Evolutionary conservation across 2,888 invertebrate genomes (phyloP).

Genomic region (Drosophila infuscata): DNA sequence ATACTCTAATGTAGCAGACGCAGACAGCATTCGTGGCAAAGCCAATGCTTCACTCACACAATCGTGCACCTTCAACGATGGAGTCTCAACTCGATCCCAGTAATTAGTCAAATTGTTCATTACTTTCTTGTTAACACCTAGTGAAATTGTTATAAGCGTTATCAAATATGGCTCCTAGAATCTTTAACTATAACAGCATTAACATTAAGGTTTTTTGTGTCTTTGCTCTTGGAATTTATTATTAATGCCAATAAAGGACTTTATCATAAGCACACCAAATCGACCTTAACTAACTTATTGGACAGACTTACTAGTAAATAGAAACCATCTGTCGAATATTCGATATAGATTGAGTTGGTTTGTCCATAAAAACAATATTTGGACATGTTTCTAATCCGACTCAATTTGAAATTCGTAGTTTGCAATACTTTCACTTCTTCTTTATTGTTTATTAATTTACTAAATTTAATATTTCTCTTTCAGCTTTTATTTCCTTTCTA

Average conservation of each 20-base stretch:
- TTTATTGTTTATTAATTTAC: neutral
- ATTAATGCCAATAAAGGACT: constrained; percentile 72
- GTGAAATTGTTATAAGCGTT: constrained; percentile 60
- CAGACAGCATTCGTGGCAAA: constrained; percentile 22
- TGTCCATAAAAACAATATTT: neutral
- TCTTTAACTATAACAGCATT: constrained; percentile 49
- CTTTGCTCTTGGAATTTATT: constrained; percentile 45
- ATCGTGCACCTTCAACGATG: constrained; percentile 30
- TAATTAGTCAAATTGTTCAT: constrained; percentile 49
- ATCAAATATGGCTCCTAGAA: constrained; percentile 68
- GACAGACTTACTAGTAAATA: neutral
- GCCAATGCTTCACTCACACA: constrained; percentile 16
- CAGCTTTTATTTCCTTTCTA: neutral
- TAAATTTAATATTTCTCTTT: neutral
- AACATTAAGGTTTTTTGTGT: constrained; percentile 24
- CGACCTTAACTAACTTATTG: neutral
- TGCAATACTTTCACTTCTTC: neutral
- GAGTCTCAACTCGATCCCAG: constrained; percentile 2
- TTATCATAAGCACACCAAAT: constrained; percentile 57
- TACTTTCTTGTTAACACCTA: constrained; percentile 65
- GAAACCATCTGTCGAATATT: neutral
- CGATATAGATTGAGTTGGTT: neutral
- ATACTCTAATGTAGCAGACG: constrained; percentile 5
- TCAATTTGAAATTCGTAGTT: neutral
- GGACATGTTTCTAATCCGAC: neutral